Base-by-base conservation (phyloP, 92 coral and sea anemone species). In the Micromussa lordhowensis region DNA sequence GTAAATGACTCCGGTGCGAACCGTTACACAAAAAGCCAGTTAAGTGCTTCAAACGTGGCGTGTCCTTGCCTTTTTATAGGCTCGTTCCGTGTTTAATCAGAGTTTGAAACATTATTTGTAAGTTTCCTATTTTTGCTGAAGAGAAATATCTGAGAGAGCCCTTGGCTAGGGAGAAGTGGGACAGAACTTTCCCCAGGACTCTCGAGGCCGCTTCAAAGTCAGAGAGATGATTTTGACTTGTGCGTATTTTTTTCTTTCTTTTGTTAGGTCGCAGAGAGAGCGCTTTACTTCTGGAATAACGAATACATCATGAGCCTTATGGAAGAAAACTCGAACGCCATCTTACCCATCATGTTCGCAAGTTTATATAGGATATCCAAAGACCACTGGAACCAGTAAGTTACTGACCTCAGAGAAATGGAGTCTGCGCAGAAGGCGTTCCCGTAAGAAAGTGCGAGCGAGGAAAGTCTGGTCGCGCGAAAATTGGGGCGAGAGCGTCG, bases 321-420 rank as follows among this genome's bases (percentile, higher is more conserved):
- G 31, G 99, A 97, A 83, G 99, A 97, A 80, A 97, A 97, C 91
- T 97, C 99, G 89, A 97, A 90, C 80, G 76, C 40, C 81, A 92
- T 97, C 81, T 93, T 97, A 70, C 99, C 99, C 31, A 97, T 97
- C 75, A 97, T 97, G 99, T 97, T 97, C 92, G 92, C 98, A 80
- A 92, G 97, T 91, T 94, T 97, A 95, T 97, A 97, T 92, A 96
- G 99, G 91, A 97, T 97, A 86, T 97, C 99, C 85, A 97, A 97
- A 76, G 99, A 97, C 90, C 99, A 97, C 77, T 97, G 99, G 99
- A 97, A 97, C 90, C 99, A 97, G 99, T 97, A 94, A 94, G 99
- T 87, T 21, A 36, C 30, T 51, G 19, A 29, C 11, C 61, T 24
- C 14, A 2, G 61, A 9, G 1, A 11, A 5, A 24, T 40, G 0